These are phyloP conservation scores for Adelognathus sp. DNA, from an alignment of 2,888 invertebrate species.

Conservation along the genomic window DNA sequence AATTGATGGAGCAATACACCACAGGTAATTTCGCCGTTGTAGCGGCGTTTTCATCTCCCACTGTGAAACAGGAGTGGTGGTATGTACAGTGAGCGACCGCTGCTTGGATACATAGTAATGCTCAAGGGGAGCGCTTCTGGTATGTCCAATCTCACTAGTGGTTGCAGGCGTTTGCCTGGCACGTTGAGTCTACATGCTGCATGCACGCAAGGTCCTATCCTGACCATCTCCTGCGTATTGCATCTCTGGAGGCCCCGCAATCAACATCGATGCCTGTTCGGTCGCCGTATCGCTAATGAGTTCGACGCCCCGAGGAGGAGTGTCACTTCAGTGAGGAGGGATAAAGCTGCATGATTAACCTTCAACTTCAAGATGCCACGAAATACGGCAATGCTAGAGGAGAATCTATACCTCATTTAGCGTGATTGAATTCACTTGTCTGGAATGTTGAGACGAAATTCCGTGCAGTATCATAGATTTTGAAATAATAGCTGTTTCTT, in stretches of 20 bases:
- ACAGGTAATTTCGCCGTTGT: not conserved
- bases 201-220: slow-evolving; percentile 10
- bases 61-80: not conserved
- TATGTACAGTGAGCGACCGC: not conserved
- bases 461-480: no score
- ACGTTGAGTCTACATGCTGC: slow-evolving; percentile 27
- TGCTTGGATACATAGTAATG: not conserved
- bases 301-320: slow-evolving; percentile 60
- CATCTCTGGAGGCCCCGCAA: not conserved
- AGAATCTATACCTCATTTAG: not conserved
- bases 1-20: slow-evolving; percentile 52
- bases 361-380: not conserved
- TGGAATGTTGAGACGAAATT: no score
- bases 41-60: not conserved
- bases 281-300: slow-evolving; percentile 71
- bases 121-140: slow-evolving; percentile 7
- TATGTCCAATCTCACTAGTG: slow-evolving; percentile 38
- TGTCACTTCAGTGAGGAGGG: not conserved
- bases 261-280: slow-evolving; percentile 63
- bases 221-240: not conserved
- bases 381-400: not conserved
- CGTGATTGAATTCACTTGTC: no score
- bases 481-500: no score
- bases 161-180: slow-evolving; percentile 49
- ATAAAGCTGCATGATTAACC: not conserved